Evolutionary conservation across 2,113 vertebrate genomes (phyloP), one percentile per base, ranked within the genome.

Genomic region (Rhynchopsitta pachyrhyncha): DNA sequence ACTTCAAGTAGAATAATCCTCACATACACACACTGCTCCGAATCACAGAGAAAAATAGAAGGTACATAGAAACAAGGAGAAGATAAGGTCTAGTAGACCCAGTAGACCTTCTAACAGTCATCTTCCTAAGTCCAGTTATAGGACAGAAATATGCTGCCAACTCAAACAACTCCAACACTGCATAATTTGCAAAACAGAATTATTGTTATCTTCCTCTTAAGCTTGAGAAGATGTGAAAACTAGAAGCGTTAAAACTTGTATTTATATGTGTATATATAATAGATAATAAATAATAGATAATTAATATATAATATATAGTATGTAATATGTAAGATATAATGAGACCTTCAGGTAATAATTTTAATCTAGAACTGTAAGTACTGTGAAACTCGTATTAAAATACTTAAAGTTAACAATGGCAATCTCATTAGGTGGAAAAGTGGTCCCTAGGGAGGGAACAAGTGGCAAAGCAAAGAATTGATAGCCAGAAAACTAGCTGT

Each of bases 21-120:
- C 23, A 64, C 0, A 0, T 57, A 28, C 6, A 23, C 13, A 27
- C 6, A 11, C 5, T 78, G 27, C 22, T 63, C 46, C 57, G 24
- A 35, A 35, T n/a, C 47, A 35, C 4, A 67, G 10, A 49, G 18
- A 53, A 67, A 76, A 90, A 66, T 9, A 41, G 52, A 52, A 84
- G 3, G 9, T 31, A 16, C 18, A 39, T 11, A 44, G 47, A 35
- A 81, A 53, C 67, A 46, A 57, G 57, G 27, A 69, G 75, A 73
- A 73, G 17, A 64, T 12, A 77, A 89, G 44, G 7, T 42, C 29
- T 62, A 37, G 31, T 13, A 67, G 25, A 70, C 3, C 15, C 18
- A 88, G 14, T 17, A 84, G 41, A 75, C 9, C 15, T 73, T 59
- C 11, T 70, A 37, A 68, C 27, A 67, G 2, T 7, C 59, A 7